Percentiles rank a stretch among this genome's conserved stretches.
Conservation (phyloP, 2,888 invertebrate genomes). For the Volucella zonaria region DNA sequence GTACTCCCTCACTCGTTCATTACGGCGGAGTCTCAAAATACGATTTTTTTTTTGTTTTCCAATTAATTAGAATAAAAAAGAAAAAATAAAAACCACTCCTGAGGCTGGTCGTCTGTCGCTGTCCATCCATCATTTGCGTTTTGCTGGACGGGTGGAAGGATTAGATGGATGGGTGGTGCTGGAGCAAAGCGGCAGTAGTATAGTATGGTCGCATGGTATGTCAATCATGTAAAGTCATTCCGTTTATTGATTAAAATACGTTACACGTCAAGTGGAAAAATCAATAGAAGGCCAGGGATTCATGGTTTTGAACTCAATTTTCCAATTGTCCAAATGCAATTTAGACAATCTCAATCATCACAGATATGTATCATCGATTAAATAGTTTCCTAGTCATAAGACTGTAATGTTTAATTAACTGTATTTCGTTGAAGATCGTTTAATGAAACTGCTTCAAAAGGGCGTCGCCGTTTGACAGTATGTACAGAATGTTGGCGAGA, state of each 20-base stretch:
- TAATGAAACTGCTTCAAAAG: slow-evolving; percentile 52
- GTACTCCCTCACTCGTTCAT: no score
- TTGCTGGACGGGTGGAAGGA: no score
- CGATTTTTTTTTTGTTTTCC: neutral
- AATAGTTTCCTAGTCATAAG: neutral
- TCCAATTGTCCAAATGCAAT: slow-evolving; percentile 3
- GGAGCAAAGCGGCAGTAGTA: neutral
- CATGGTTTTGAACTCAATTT: neutral
- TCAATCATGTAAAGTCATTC: slow-evolving; percentile 39
- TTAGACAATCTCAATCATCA: neutral
- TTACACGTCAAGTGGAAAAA: slow-evolving; percentile 64
- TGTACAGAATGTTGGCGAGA: neutral
- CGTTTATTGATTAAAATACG: slow-evolving; percentile 68
- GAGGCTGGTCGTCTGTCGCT: no score
- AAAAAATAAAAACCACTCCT: no score
- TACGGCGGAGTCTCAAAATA: no score
- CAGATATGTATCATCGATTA: neutral
- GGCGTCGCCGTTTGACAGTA: slow-evolving; percentile 69
- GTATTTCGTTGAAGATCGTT: slow-evolving; percentile 41
- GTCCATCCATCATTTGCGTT: no score
- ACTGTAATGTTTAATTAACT: slow-evolving; percentile 59
- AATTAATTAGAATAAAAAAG: neutral
- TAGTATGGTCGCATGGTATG: neutral
- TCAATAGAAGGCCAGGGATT: slow-evolving; percentile 42
- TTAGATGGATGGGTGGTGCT: no score